These are phyloP conservation scores for Nymphalis io DNA, from an alignment of 1,140 invertebrate genomes.

Conservation along the genomic window DNA sequence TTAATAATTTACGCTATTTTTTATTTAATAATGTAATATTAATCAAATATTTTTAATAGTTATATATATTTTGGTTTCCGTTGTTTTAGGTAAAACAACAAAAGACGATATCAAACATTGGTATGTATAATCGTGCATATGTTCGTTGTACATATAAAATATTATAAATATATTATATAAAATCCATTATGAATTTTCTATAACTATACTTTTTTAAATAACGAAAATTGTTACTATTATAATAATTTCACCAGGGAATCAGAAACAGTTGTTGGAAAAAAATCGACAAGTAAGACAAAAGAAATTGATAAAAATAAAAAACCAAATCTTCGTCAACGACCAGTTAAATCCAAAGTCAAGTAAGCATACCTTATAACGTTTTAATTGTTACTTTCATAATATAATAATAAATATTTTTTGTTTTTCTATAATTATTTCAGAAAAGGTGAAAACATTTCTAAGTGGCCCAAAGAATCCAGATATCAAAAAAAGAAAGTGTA, in stretches of 20 bases:
- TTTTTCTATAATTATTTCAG: not conserved
- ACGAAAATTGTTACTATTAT: no score
- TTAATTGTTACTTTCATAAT: no score
- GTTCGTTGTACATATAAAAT: not conserved
- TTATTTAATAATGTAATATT: not conserved
- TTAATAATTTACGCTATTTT: not conserved
- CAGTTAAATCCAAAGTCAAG: not conserved
- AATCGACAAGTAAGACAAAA: not conserved
- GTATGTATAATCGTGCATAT: conserved; percentile 5
- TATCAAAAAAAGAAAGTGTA: conserved; percentile 11
- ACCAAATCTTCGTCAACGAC: not conserved
- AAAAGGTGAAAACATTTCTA: not conserved
- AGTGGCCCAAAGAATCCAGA: conserved; percentile 1
- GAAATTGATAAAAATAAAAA: not conserved
- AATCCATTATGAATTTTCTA: no score
- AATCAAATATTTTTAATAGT: no score
- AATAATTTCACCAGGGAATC: conserved; percentile 7
- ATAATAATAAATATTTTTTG: no score
- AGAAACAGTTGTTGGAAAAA: conserved; percentile 12
- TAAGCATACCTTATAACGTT: not conserved
- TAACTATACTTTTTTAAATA: no score
- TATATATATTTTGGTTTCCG: no score
- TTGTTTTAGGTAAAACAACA: not conserved
- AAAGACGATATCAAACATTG: conserved; percentile 13
- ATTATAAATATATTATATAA: no score